Base-by-base conservation (phyloP, 2,888 invertebrate species). In the Stictocephala bisonia region DNA sequence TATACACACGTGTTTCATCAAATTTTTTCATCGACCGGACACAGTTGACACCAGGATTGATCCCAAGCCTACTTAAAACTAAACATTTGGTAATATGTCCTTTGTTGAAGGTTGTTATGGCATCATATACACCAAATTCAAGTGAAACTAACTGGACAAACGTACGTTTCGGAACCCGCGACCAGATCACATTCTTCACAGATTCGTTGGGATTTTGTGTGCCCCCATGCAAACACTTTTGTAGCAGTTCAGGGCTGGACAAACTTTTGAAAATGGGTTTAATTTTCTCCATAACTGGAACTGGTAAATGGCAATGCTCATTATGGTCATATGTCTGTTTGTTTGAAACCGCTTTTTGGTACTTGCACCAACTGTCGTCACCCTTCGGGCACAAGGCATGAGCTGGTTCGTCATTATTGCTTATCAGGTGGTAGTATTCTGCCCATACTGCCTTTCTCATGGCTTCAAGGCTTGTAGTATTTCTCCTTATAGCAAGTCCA, bases 51-150 rank as follows among this genome's bases (percentile, higher is more conserved):
- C n/a, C 29, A 4, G 60, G 60, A 18, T 24, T 29, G 1, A 60
- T 29, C 22, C 60, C 60, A 29, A 31, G 18, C n/a, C 29, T 60
- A 29, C 35, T 35, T 1, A 60, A 31, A 29, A 29, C 60, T 60
- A 24, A n/a, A 60, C 31, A 60, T 35, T 60, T 60, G 3, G 31
- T n/a, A 4, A 60, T 60, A 26, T 60, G 26, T 15, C 60, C 31
- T 20, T 11, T 15, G n/a, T 60, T 60, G 60, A 31, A 60, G 18
- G 22, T 4, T n/a, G 11, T 26, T 24, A 31, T 29, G n/a, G 29
- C 60, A 31, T 60, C 60, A 29, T 29, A 29, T 1, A 26, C 31
- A 1, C 31, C 31, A 29, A 41, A 41, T 66, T 41, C 18, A n/a
- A 66, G 24, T n/a, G 40, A 18, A 3, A 41, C 24, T 41, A n/a